Conservation (phyloP, 2,888 invertebrate species). For the Philopedon plagiatum region DNA sequence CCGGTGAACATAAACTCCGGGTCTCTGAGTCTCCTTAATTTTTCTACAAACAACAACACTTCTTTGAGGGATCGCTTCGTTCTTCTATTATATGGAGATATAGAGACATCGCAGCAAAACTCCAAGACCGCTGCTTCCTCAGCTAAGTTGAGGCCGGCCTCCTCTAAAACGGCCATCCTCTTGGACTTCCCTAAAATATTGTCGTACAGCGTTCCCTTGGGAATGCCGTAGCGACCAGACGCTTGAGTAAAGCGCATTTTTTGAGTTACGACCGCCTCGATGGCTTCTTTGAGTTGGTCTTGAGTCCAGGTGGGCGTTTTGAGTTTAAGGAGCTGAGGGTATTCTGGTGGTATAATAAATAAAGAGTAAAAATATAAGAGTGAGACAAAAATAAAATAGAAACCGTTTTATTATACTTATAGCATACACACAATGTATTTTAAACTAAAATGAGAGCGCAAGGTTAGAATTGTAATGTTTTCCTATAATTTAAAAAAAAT, state of each 20-base stretch:
- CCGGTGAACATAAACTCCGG: slow-evolving; percentile 78
- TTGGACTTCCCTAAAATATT: slow-evolving; percentile 84
- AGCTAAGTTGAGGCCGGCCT: slow-evolving; percentile 73
- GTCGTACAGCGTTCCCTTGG: slow-evolving; percentile 84
- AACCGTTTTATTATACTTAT: too few relatives aligned
- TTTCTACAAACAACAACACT: slow-evolving; percentile 78
- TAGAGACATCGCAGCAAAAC: slow-evolving; percentile 81
- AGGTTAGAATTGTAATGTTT: too few relatives aligned
- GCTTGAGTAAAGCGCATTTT: slow-evolving; percentile 85
- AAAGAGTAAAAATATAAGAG: slow-evolving; percentile 9
- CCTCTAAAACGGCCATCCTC: slow-evolving; percentile 82
- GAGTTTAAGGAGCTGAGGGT: slow-evolving; percentile 78
- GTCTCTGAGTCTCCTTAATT: slow-evolving; percentile 73
- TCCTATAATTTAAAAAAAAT: too few relatives aligned
- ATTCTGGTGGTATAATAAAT: slow-evolving; percentile 66
- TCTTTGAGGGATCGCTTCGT: slow-evolving; percentile 79
- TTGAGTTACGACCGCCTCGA: slow-evolving; percentile 82
- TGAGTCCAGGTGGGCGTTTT: slow-evolving; percentile 84
- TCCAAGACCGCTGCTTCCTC: slow-evolving; percentile 80
- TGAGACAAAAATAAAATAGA: too few relatives aligned
- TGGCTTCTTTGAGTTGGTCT: slow-evolving; percentile 81
- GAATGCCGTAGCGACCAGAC: slow-evolving; percentile 79
- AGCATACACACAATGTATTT: too few relatives aligned
- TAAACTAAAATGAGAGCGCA: too few relatives aligned
- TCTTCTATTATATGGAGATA: slow-evolving; percentile 79